A percentile compares a stretch with the other conserved stretches of the same genome.
Evolutionary conservation across 2,888 invertebrate genomes (phyloP).

Genomic region (Callyntrura guangdongensis): DNA sequence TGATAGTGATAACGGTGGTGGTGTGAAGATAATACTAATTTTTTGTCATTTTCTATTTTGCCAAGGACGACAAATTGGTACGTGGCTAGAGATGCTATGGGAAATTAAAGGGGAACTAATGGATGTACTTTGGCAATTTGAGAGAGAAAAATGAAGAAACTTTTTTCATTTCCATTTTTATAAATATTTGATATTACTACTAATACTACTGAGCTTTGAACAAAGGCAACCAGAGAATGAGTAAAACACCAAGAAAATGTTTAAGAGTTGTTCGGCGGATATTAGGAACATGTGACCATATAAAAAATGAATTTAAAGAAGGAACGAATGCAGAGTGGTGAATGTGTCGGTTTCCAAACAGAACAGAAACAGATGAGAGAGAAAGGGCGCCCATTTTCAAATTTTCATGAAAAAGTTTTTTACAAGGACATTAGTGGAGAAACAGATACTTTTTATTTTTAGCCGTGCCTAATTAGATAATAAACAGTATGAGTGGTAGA

Average conservation of each 20-base stretch:
- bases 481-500: neutral
- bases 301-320: too few relatives aligned
- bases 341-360: neutral
- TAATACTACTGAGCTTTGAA: neutral
- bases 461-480: constrained; percentile 24
- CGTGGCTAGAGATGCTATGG: constrained; percentile 1
- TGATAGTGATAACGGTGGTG: neutral
- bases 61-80: constrained; percentile 24
- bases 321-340: too few relatives aligned
- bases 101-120: neutral
- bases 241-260: neutral
- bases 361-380: neutral
- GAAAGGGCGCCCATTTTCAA: neutral
- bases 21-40: neutral
- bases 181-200: neutral
- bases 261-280: too few relatives aligned
- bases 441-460: neutral
- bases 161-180: constrained; percentile 15
- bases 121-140: neutral
- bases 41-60: constrained; percentile 7
- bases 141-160: too few relatives aligned
- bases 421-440: neutral
- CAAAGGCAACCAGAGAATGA: neutral
- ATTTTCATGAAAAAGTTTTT: constrained; percentile 2
- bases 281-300: too few relatives aligned